phyloP scores from a whole-genome alignment of 92 coral and sea anemone genomes.

The Scolanthus callimorphus region DNA sequence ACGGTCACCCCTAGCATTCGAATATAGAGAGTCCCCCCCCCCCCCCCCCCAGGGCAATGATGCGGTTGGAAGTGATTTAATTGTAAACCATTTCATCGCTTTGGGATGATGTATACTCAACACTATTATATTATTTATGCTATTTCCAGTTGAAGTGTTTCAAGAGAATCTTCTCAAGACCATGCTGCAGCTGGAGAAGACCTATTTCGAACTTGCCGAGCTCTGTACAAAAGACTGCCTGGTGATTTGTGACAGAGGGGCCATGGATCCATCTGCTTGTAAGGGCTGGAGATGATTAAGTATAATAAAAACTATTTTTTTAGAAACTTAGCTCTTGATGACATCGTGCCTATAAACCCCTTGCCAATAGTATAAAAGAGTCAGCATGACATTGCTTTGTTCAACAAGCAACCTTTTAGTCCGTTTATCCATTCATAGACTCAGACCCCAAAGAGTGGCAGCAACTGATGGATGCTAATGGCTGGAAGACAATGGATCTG shows the following conservation, averaged over 20 bases:
- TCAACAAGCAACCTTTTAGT: too few relatives aligned
- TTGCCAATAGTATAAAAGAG: too few relatives aligned
- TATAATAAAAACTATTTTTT: too few relatives aligned
- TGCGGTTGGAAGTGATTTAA: background rate
- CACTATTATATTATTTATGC: background rate
- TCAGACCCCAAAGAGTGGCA: slow-evolving; percentile 64
- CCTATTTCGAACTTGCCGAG: slow-evolving; percentile 82
- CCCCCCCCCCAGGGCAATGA: background rate
- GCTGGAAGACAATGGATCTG: slow-evolving; percentile 69
- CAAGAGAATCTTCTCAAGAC: slow-evolving; percentile 84
- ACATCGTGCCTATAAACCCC: too few relatives aligned
- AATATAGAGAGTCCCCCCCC: too few relatives aligned
- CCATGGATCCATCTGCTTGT: slow-evolving; percentile 99
- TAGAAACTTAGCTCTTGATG: too few relatives aligned
- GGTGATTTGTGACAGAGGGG: slow-evolving; percentile 92
- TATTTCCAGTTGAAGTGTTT: slow-evolving; percentile 49
- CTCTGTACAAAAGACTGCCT: slow-evolving; percentile 54
- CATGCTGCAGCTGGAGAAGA: slow-evolving; percentile 83
- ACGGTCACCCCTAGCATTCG: too few relatives aligned
- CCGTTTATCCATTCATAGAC: too few relatives aligned
- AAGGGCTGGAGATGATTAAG: too few relatives aligned
- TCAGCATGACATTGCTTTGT: too few relatives aligned
- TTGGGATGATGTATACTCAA: too few relatives aligned
- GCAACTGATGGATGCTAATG: slow-evolving; percentile 35
- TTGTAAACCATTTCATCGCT: too few relatives aligned